Conservation (phyloP, 2,888 invertebrate species). For the Neoascia interrupta region DNA sequence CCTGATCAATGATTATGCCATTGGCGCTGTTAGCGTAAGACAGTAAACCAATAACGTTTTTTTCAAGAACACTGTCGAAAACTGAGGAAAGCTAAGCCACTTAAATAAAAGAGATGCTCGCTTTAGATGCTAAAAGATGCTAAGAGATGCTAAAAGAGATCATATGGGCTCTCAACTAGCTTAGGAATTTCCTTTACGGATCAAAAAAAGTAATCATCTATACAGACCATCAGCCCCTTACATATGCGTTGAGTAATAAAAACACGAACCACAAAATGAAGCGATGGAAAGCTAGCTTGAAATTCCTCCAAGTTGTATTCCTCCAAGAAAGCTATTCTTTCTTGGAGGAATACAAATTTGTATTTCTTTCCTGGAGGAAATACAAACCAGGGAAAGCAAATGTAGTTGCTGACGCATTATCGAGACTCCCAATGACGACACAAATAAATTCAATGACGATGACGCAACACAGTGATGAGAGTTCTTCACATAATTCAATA, state of each 20-base stretch:
- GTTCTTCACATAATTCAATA: not conserved
- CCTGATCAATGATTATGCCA: not conserved
- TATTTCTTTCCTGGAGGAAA: too few species aligned
- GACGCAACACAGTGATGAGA: conserved; percentile 24
- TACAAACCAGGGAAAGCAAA: not conserved
- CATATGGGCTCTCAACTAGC: not conserved
- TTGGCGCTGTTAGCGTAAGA: not conserved
- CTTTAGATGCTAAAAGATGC: too few species aligned
- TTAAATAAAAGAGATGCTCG: not conserved
- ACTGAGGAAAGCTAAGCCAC: not conserved
- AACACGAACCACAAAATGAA: not conserved
- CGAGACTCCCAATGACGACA: not conserved
- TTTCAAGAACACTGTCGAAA: not conserved
- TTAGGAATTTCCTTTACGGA: not conserved
- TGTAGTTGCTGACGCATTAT: conserved; percentile 23
- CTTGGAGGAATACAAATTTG: conserved; percentile 1
- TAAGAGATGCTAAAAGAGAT: too few species aligned
- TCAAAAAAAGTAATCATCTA: not conserved
- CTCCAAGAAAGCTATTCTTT: too few species aligned
- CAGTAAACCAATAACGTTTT: not conserved
- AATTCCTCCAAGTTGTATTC: not conserved
- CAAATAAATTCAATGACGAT: not conserved
- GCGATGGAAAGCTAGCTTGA: not conserved
- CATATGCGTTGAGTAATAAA: not conserved
- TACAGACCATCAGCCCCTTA: not conserved